These are phyloP conservation scores for Rhinichthys osculus DNA, from an alignment of 2,797 vertebrate genomes.

Conservation along the genomic window DNA sequence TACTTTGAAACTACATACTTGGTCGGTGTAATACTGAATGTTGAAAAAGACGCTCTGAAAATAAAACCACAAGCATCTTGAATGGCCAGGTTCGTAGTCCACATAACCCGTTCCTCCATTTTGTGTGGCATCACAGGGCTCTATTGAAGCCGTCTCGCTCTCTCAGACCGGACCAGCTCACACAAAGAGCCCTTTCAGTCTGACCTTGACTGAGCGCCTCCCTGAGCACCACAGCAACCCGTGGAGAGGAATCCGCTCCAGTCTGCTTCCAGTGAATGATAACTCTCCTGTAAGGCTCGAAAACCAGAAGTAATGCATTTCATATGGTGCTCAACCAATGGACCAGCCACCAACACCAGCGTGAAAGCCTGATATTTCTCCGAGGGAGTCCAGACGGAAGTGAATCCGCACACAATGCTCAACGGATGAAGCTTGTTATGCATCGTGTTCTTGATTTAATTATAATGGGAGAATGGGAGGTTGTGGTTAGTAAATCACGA, in stretches of 20 bases:
- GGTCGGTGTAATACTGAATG: neutral
- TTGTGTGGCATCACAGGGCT: constrained; percentile 68
- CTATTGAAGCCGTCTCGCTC: constrained; percentile 69
- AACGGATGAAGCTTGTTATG: constrained; percentile 14
- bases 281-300: constrained; percentile 59
- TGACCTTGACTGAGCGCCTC: constrained; percentile 80
- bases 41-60: neutral
- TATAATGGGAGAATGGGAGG: constrained; percentile 37
- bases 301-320: constrained; percentile 46
- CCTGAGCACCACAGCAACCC: constrained; percentile 80
- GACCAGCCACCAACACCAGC: constrained; percentile 26
- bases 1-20: neutral
- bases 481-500: constrained; percentile 43
- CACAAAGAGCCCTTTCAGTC: constrained; percentile 82
- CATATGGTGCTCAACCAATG: constrained; percentile 32
- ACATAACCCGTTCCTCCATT: constrained; percentile 64
- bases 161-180: constrained; percentile 57
- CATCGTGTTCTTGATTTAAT: constrained; percentile 53
- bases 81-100: constrained; percentile 41
- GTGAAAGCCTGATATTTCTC: constrained; percentile 7
- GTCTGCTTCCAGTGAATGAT: constrained; percentile 65
- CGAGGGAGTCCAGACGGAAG: constrained; percentile 29
- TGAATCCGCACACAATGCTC: constrained; percentile 25
- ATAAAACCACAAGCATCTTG: constrained; percentile 4
- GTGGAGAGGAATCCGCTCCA: constrained; percentile 72